Evolutionary conservation across 2,113 vertebrate genomes (phyloP), one percentile per base, ranked within the genome.

Genomic region (Scomber colias): DNA sequence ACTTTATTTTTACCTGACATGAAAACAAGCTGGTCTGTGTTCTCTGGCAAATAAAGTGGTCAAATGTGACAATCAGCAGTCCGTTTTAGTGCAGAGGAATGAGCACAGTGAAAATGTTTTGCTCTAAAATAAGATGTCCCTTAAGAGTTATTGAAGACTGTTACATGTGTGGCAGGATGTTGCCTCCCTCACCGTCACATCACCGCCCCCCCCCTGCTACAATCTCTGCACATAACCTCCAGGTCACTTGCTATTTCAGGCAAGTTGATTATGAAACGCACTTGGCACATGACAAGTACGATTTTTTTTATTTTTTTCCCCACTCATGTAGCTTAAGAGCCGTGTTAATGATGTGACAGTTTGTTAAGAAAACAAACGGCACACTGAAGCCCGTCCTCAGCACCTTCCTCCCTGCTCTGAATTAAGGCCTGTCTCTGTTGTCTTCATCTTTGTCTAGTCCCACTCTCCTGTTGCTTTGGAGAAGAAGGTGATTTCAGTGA

Each of bases 391-490:
- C 62, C 54, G 7, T 54, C 60, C 40, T 13, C 35, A 27, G 66
- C 63, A n/a, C 24, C 13, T 24, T 54, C 71, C 75, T 50, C 31
- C 56, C 75, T 62, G 76, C 76, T 79, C 54, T 88, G 54, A 80
- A 53, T 90, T 85, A 93, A 94, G 92, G 81, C 75, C 74, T 87
- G 84, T 91, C 66, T 94, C 84, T 95, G 89, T 93, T 95, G 87
- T 94, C 84, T 93, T 83, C 85, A 64, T 93, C 90, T 88, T 84
- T 90, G 92, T 91, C 82, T 85, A 95, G 95, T 95, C 92, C 94
- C 93, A 55, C 94, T 95, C 81, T 95, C 95, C 89, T 95, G 95
- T 95, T 95, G 95, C 94, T 95, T 95, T 90, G 95, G 95, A 91
- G 95, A 95, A 90, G 95, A 95, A 90, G 89, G 91, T 86, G 95